These are phyloP conservation scores for Menidia beryllina DNA, from an alignment of 2,113 vertebrate species.

Conservation along the genomic window DNA sequence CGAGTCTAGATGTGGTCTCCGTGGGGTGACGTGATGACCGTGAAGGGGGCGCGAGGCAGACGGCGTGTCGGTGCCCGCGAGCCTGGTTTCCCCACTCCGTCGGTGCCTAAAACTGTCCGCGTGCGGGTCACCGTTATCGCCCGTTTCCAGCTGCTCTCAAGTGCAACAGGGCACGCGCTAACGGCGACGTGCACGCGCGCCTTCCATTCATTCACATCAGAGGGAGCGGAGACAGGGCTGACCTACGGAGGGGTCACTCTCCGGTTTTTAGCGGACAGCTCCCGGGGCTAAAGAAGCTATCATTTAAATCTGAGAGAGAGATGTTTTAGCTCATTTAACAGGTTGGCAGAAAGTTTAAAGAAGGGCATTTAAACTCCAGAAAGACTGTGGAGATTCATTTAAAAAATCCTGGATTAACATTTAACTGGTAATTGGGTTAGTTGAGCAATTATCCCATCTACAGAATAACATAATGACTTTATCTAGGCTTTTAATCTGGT, in stretches of 20 bases:
- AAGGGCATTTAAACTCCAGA: too few species aligned
- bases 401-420: too few species aligned
- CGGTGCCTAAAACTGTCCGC: neutral
- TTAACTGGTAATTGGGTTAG: too few species aligned
- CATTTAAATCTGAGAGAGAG: too few species aligned
- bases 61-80: neutral
- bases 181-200: conserved; percentile 4
- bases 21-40: conserved; percentile 60
- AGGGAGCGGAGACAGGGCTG: neutral
- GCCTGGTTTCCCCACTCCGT: neutral
- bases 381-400: too few species aligned
- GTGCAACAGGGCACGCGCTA: neutral
- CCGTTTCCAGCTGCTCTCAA: neutral
- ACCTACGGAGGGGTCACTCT: neutral
- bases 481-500: too few species aligned
- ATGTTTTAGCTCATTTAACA: too few species aligned
- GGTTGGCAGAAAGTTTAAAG: too few species aligned
- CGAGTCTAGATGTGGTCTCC: conserved; percentile 41
- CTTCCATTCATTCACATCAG: conserved; percentile 37
- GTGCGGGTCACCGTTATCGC: neutral
- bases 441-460: too few species aligned
- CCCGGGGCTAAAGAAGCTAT: too few species aligned
- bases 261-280: too few species aligned
- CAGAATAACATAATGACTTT: too few species aligned
- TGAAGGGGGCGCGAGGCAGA: conserved; percentile 31